These are phyloP conservation scores for Tringa solitaria DNA, from an alignment of 2,113 vertebrate genomes.

Conservation along the genomic window DNA sequence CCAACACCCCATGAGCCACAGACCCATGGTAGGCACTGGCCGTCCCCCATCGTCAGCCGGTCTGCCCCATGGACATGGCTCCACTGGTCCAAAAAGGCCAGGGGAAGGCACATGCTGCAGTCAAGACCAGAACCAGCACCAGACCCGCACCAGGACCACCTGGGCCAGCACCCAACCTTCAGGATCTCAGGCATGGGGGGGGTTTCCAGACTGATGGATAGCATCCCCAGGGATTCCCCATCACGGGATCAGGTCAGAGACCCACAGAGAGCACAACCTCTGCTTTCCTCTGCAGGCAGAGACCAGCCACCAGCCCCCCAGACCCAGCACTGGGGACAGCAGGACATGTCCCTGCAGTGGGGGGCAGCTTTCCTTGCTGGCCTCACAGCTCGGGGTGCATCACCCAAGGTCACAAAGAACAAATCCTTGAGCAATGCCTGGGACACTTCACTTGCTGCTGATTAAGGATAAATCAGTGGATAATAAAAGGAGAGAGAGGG, in stretches of 20 bases:
- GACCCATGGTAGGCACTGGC: rapidly evolving
- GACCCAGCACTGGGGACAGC: not conserved
- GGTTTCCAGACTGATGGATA: not conserved
- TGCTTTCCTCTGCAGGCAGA: not conserved
- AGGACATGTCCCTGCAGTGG: not conserved
- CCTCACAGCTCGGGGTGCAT: not conserved
- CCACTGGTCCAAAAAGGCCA: rapidly evolving
- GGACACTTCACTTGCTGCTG: not conserved
- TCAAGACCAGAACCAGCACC: not conserved
- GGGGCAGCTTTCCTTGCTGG: not conserved
- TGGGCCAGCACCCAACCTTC: not conserved
- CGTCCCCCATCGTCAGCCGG: rapidly evolving
- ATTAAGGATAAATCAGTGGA: slow-evolving; percentile 33
- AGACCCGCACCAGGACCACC: not conserved
- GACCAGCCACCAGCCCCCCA: not conserved
- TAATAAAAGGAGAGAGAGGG: not conserved
- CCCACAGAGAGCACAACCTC: not conserved
- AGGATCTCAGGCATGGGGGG: not conserved
- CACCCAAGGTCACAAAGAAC: slow-evolving; percentile 13
- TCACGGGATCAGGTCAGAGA: not conserved
- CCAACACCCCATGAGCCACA: rapidly evolving
- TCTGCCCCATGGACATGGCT: rapidly evolving
- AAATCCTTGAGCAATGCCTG: not conserved
- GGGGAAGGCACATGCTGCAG: rapidly evolving
- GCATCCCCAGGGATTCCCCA: not conserved